Base-by-base conservation (phyloP, 2,888 invertebrate species). In the Ceriagrion tenellum region DNA sequence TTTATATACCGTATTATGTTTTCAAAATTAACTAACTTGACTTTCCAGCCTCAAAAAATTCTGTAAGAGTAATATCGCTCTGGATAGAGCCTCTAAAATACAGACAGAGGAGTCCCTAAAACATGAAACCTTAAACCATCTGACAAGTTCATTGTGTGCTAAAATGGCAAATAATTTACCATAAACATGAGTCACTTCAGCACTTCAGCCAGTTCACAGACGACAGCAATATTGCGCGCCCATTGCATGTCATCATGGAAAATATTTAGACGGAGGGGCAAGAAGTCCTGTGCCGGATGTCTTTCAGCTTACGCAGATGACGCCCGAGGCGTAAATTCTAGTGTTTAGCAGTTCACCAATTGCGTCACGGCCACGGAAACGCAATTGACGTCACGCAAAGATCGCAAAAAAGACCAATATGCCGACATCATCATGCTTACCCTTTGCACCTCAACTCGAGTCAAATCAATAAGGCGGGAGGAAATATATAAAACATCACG, bases 381-480 rank as follows among this genome's bases (percentile, higher is more conserved):
- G 63, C 40, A 63, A 13, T 40, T 91, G 91, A 91, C 91, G 91
- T 63, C 63, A 91, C 63, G 59, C 59, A 20, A 81, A 81, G 81
- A 30, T 16, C 30, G 81, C 23, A n/a, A 35, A 35, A 35, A 81
- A 18, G 8, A n/a, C n/a, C 10, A 30, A 35, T 8, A 35, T 16
- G 74, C 30, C 30, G 30, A 6, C 81, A 26, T 81, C 81, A 81
- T 81, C 81, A 30, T 35, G 8, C 81, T 35, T 81, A 81, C 30
- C 81, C 81, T 81, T 81, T 81, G 81, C 81, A 81, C 81, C 81
- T 81, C 81, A 35, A 35, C 81, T 30, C 81, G 13, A 81, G 35
- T 18, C 47, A 47, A 81, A 18, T 81, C 81, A 81, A 81, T 35
- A 20, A n/a, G 16, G 18, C 3, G 35, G 20, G 35, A 81, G 16